phyloP scores from a whole-genome alignment of 2,797 vertebrate genomes.

The Sebastes goodei region DNA sequence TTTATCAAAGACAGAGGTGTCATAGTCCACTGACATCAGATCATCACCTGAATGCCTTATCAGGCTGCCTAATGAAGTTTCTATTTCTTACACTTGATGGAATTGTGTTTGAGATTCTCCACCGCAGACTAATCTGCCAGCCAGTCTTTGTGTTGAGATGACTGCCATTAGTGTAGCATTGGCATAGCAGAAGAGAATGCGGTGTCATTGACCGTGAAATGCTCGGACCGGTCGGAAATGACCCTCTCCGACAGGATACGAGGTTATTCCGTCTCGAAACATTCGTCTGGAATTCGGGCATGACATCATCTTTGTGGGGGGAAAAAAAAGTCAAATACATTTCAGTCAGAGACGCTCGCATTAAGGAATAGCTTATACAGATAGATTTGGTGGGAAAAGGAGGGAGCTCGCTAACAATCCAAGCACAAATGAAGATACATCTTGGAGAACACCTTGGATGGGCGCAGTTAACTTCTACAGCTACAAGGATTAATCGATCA shows the following conservation, averaged over 20 bases:
- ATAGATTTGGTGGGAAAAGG: neutral
- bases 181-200: neutral
- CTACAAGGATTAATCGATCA: too few relatives aligned
- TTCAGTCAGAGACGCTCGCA: neutral
- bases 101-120: slow-evolving; percentile 16
- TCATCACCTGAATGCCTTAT: slow-evolving; percentile 50
- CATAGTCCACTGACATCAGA: slow-evolving; percentile 44
- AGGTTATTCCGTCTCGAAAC: neutral
- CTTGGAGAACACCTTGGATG: neutral
- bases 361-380: neutral
- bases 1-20: slow-evolving; percentile 69
- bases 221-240: neutral
- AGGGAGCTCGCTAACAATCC: neutral
- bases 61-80: slow-evolving; percentile 56
- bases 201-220: neutral
- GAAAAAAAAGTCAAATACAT: neutral
- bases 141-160: neutral
- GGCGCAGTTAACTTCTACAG: neutral
- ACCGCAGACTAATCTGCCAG: neutral
- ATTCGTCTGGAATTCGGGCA: neutral
- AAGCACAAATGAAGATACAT: neutral
- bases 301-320: neutral
- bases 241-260: neutral
- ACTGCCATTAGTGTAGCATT: neutral
- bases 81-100: slow-evolving; percentile 30